Evolutionary conservation across 2,888 invertebrate genomes (phyloP), one percentile per base, ranked within the genome.

Genomic region (Orgyia antiqua): DNA sequence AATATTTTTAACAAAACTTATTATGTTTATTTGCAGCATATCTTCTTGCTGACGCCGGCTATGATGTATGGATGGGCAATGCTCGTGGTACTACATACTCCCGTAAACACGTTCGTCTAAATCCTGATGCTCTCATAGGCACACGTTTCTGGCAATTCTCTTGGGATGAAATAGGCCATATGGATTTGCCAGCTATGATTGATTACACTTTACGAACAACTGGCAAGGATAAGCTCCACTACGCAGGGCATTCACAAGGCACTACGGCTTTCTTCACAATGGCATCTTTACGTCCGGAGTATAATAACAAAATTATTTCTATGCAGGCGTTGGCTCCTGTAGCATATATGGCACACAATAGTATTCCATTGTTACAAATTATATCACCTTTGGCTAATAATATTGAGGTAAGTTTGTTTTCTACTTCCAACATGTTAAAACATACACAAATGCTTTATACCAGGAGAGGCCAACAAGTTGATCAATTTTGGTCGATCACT

Each of bases 11-110:
- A n/a, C n/a, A n/a, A n/a, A n/a, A n/a, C n/a, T n/a, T n/a, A n/a
- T n/a, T 10, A 10, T 10, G 6, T 8, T 13, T 30, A 7, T 38
- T 43, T 31, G 0, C 44, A 77, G 76, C 47, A 1, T 79, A 77
- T 45, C 32, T 83, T 4, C 65, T 92, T 4, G 88, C 90, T 2
- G 91, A 92, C 39, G 74, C 80, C 24, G 91, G 91, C 9, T 92
- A 89, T 50, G 92, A 92, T 48, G 91, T 92, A 0, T 95, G 95
- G 95, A 67, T 95, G 57, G 91, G 92, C 0, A 95, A 94, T 63
- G 88, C 89, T 9, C 88, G 95, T 1, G 95, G 95, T 1, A 93
- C 91, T 58, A 86, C 70, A 24, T 92, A 91, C 62, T 88, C 89
- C 3, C 75, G 87, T 4, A 44, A 39, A 0, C 71, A 76, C 41